Conservation (phyloP, 2,113 vertebrate genomes). For the Lethenteron camtschaticum region DNA sequence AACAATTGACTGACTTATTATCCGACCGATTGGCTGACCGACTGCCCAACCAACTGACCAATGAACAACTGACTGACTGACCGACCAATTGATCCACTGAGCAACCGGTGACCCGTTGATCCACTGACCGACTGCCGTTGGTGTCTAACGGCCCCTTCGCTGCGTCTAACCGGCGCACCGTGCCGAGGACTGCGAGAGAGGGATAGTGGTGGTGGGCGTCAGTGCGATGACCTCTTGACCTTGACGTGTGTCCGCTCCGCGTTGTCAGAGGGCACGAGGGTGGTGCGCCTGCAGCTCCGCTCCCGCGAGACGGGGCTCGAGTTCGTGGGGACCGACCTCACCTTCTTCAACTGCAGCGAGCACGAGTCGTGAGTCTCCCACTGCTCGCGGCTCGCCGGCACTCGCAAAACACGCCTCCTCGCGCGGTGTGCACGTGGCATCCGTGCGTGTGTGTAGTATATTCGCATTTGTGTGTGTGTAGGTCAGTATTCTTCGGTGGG, state of each 20-base stretch:
- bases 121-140: not conserved
- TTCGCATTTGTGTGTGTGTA: not conserved
- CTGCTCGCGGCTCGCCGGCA: too few relatives aligned
- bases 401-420: not conserved
- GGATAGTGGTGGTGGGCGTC: too few relatives aligned
- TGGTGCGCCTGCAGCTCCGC: constrained; percentile 36
- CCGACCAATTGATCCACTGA: not conserved
- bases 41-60: too few relatives aligned
- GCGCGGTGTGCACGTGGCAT: not conserved
- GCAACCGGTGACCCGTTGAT: too few relatives aligned
- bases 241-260: too few relatives aligned
- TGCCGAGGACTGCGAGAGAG: too few relatives aligned
- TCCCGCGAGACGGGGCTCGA: constrained; percentile 38
- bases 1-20: too few relatives aligned
- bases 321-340: constrained; percentile 36
- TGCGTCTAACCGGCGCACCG: too few relatives aligned
- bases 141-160: too few relatives aligned
- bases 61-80: too few relatives aligned
- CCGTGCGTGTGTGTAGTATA: not conserved
- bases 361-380: constrained; percentile 37
- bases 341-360: constrained; percentile 58
- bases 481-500: not conserved
- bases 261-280: constrained; percentile 9
- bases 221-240: too few relatives aligned
- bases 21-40: too few relatives aligned